phyloP scores from a whole-genome alignment of 1,140 invertebrate genomes.

The Trichonephila clavipes region DNA sequence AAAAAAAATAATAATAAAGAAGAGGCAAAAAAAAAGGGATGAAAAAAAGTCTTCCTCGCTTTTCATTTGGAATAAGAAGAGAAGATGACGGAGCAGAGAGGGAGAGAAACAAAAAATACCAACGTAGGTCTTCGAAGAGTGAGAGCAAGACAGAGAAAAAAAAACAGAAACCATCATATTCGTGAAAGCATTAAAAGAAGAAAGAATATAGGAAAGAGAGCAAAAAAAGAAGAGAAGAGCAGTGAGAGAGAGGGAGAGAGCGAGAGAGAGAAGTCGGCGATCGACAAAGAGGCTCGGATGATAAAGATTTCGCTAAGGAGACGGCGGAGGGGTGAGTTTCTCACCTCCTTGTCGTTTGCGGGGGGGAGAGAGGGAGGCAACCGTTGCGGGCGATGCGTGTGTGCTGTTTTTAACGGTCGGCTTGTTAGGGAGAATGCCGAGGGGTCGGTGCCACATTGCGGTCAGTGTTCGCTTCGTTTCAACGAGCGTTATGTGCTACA shows the following conservation, averaged over 20 bases:
- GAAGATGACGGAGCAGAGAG: neutral
- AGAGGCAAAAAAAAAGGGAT: neutral
- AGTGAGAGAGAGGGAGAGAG: neutral
- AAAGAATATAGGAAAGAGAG: neutral
- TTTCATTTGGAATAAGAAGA: conserved; percentile 25
- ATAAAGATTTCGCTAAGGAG: conserved; percentile 24
- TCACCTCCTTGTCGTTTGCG: neutral
- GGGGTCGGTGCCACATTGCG: conserved; percentile 17
- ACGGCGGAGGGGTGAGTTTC: neutral
- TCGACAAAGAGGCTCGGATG: conserved; percentile 14
- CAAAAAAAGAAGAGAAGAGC: neutral
- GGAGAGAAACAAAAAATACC: neutral
- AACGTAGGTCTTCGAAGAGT: conserved; percentile 6
- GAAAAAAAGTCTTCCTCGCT: conserved; percentile 9
- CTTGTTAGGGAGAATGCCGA: conserved; percentile 10
- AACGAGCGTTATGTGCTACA: no score
- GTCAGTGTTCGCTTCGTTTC: no score
- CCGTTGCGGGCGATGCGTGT: conserved; percentile 27
- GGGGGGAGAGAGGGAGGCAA: neutral
- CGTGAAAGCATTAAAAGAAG: conserved; percentile 34
- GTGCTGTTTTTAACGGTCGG: conserved; percentile 54
- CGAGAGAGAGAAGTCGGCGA: conserved; percentile 1
- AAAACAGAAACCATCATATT: conserved; percentile 38
- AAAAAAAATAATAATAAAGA: neutral
- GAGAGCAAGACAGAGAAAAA: neutral